A percentile compares a stretch with the other conserved stretches of the same genome.
Evolutionary conservation across 2,888 invertebrate genomes (phyloP).

Genomic region (Vanessa cardui): DNA sequence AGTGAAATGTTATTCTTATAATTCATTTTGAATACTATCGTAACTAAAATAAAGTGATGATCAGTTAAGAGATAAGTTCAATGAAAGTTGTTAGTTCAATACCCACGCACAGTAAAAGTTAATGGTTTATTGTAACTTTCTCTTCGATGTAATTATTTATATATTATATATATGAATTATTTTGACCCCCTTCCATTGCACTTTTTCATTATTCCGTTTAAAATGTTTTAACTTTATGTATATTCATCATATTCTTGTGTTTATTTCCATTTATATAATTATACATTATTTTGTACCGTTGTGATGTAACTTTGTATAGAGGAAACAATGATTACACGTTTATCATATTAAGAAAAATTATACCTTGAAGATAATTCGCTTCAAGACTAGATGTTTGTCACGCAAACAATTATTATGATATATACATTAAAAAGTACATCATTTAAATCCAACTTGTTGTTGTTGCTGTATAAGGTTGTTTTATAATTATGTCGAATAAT

Average conservation of each 20-base stretch:
- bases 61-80: slow-evolving; percentile 10
- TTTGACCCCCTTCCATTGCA: background rate
- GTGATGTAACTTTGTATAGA: too few relatives aligned
- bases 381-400: slow-evolving; percentile 10
- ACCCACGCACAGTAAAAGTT: slow-evolving; percentile 39
- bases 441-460: background rate
- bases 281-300: too few relatives aligned
- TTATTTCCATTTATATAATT: too few relatives aligned
- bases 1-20: too few relatives aligned
- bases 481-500: background rate
- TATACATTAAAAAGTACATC: background rate
- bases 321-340: background rate
- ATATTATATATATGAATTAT: background rate
- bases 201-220: background rate
- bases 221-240: too few relatives aligned
- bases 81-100: slow-evolving; percentile 30
- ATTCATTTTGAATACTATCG: background rate
- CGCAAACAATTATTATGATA: slow-evolving; percentile 14
- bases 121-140: slow-evolving; percentile 35
- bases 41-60: background rate
- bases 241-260: too few relatives aligned
- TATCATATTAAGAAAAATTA: slow-evolving; percentile 4
- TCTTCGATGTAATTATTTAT: slow-evolving; percentile 19
- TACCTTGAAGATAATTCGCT: slow-evolving; percentile 4
- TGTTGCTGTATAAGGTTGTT: too few relatives aligned